These are phyloP conservation scores for Nesometra sesokonis DNA, from an alignment of 35 echinoderm and acorn worm genomes.

Conservation along the genomic window DNA sequence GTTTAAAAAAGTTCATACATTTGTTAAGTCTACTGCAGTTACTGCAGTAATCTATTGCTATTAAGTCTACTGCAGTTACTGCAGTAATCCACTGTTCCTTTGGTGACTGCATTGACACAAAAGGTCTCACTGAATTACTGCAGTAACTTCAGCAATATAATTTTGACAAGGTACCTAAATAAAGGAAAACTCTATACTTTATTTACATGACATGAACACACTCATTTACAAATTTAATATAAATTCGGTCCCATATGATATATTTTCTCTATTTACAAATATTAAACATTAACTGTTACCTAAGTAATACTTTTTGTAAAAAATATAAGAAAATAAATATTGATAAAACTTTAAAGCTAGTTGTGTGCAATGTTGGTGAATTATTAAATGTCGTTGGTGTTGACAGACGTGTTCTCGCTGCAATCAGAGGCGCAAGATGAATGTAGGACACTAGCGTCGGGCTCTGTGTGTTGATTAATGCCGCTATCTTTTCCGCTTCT, in stretches of 20 bases:
- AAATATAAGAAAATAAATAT: background rate
- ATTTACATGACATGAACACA: too few relatives aligned
- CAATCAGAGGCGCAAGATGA: conserved; percentile 49
- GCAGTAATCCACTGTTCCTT: too few relatives aligned
- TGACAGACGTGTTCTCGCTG: conserved; percentile 24
- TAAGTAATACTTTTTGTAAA: background rate
- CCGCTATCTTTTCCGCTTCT: conserved; percentile 76
- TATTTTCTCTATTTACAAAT: background rate
- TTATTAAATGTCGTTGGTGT: background rate
- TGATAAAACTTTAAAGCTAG: background rate
- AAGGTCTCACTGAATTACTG: too few relatives aligned
- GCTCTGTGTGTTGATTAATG: conserved; percentile 66
- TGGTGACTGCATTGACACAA: too few relatives aligned
- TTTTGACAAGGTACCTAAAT: too few relatives aligned
- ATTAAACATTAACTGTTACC: background rate
- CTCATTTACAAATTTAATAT: background rate
- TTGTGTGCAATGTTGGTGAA: background rate
- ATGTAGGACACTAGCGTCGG: conserved; percentile 58
- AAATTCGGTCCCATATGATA: background rate
- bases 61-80: too few relatives aligned
- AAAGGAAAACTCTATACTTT: too few relatives aligned
- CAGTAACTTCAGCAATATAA: too few relatives aligned
- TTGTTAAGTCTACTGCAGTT: too few relatives aligned
- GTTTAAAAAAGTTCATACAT: too few relatives aligned
- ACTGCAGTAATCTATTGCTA: too few relatives aligned